phyloP scores from a whole-genome alignment of 1,140 invertebrate genomes.

The Gryllus bimaculatus region DNA sequence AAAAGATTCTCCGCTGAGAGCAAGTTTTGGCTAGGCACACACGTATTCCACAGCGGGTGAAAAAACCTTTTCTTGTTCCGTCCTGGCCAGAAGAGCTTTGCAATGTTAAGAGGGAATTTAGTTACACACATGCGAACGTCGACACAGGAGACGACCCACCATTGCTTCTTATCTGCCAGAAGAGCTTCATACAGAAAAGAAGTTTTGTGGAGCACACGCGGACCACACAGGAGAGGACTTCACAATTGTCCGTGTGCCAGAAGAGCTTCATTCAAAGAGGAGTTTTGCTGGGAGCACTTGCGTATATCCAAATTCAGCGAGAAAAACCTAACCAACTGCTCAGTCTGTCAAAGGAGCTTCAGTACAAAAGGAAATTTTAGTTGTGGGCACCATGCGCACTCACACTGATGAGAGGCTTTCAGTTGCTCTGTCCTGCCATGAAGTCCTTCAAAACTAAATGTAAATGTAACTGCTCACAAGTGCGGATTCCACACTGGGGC shows the following conservation, averaged over 20 bases:
- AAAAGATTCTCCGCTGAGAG: background rate
- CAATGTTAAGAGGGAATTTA: background rate
- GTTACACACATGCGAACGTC: background rate
- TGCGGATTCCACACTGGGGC: conserved; percentile 8
- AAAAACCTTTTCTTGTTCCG: background rate
- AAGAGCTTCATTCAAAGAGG: too few relatives aligned
- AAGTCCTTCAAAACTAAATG: background rate
- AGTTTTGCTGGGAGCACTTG: too few relatives aligned
- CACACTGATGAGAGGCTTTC: conserved; percentile 1
- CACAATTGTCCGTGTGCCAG: too few relatives aligned
- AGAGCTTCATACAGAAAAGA: too few relatives aligned
- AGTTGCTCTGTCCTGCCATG: background rate
- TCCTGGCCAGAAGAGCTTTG: background rate
- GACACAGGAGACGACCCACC: background rate
- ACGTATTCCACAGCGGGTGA: background rate
- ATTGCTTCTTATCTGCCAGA: too few relatives aligned
- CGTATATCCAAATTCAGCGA: too few relatives aligned
- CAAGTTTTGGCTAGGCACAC: background rate
- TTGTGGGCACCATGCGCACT: background rate
- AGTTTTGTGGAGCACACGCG: too few relatives aligned
- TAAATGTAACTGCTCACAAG: background rate
- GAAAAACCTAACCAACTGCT: too few relatives aligned
- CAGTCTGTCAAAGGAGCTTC: too few relatives aligned
- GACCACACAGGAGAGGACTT: too few relatives aligned
- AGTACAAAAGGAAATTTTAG: too few relatives aligned